Conservation (phyloP, 2,797 vertebrate species). For the Scleropages formosus region DNA sequence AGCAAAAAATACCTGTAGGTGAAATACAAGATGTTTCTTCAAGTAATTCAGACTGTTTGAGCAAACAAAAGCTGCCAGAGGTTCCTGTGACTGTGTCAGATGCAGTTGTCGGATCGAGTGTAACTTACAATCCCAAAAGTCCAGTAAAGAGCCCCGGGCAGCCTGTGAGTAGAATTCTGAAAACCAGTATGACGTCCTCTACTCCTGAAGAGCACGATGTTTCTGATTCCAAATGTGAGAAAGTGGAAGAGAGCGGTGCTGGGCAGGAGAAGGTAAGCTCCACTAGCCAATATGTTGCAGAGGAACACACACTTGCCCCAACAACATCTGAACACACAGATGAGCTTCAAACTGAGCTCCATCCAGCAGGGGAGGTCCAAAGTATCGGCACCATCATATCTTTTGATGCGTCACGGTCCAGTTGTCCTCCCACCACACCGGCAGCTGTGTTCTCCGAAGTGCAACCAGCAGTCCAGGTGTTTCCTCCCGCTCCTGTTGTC, state of each 20-base stretch:
- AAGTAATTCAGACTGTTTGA: slow-evolving; percentile 54
- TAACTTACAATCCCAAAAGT: slow-evolving; percentile 43
- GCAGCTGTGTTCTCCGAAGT: slow-evolving; percentile 57
- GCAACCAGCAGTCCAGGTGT: slow-evolving; percentile 55
- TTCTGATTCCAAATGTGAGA: neutral
- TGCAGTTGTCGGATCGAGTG: slow-evolving; percentile 42
- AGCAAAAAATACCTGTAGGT: slow-evolving; percentile 72
- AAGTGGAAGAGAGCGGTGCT: slow-evolving; percentile 54
- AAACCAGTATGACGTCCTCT: slow-evolving; percentile 63
- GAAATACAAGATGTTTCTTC: slow-evolving; percentile 53
- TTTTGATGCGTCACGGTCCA: slow-evolving; percentile 60
- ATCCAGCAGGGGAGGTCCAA: slow-evolving; percentile 64
- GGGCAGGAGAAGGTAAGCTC: slow-evolving; percentile 44
- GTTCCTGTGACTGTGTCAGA: slow-evolving; percentile 34
- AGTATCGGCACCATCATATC: slow-evolving; percentile 69
- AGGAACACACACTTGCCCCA: slow-evolving; percentile 48
- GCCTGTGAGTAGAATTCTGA: slow-evolving; percentile 78
- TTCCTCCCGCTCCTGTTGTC: slow-evolving; percentile 66
- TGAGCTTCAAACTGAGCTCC: slow-evolving; percentile 55
- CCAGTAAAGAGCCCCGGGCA: slow-evolving; percentile 74
- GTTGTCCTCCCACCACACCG: slow-evolving; percentile 50
- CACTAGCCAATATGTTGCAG: slow-evolving; percentile 33
- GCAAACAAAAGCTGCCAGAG: slow-evolving; percentile 47
- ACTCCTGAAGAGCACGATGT: slow-evolving; percentile 19
- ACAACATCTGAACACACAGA: slow-evolving; percentile 61